These are phyloP conservation scores for Elanoides forficatus DNA, from an alignment of 2,113 vertebrate genomes.

Conservation along the genomic window DNA sequence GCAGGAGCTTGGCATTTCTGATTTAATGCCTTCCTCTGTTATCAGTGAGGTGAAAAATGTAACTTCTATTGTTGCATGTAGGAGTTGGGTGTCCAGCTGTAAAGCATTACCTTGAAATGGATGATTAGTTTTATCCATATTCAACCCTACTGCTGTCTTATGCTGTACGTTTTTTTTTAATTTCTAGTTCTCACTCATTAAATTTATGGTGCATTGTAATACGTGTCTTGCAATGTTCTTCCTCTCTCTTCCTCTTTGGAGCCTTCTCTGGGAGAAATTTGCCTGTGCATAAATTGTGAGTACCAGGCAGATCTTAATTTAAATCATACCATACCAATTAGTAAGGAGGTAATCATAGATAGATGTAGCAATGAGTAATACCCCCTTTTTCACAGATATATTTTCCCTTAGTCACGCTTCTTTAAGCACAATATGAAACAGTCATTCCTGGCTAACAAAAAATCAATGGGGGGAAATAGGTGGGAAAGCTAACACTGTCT, in stretches of 20 bases:
- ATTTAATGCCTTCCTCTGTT: neutral
- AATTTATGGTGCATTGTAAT: neutral
- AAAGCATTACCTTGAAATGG: neutral
- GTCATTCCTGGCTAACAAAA: neutral
- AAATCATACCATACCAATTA: neutral
- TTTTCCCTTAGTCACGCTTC: neutral
- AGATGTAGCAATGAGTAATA: neutral
- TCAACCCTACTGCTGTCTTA: neutral
- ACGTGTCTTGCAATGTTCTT: neutral
- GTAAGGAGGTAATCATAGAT: neutral
- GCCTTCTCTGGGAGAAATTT: neutral
- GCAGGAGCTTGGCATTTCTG: neutral
- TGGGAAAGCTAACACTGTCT: neutral
- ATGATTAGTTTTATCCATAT: neutral
- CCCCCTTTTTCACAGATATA: fast-evolving
- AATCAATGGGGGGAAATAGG: neutral
- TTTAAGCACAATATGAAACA: neutral
- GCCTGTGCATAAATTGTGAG: neutral
- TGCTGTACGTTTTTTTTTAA: neutral
- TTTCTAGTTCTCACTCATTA: conserved; percentile 4
- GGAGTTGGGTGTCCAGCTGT: neutral
- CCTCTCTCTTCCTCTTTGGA: neutral
- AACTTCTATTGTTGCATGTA: neutral
- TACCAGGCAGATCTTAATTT: neutral
- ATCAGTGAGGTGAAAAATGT: neutral